These are phyloP conservation scores for Actinostola sp. DNA, from an alignment of 92 coral and sea anemone species.

Conservation along the genomic window DNA sequence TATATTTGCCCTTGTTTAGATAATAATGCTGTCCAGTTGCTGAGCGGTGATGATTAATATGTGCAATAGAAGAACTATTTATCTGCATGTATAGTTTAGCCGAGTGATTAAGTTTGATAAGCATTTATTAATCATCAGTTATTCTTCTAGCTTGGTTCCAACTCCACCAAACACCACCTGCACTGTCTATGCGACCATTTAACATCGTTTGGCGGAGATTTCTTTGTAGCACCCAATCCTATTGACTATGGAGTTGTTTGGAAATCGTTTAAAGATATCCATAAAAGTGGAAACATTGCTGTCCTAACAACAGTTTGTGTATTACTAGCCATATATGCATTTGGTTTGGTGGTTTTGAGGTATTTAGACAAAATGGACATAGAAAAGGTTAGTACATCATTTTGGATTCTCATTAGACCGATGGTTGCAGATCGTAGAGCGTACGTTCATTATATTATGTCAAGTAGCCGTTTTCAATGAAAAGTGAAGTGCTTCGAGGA, in stretches of 20 bases:
- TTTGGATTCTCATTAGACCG: too few species aligned
- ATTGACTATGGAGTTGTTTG: slow-evolving; percentile 64
- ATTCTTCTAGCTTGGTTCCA: slow-evolving; percentile 49
- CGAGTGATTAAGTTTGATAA: too few species aligned
- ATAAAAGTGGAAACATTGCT: slow-evolving; percentile 63
- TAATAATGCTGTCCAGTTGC: too few species aligned
- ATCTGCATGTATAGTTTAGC: too few species aligned
- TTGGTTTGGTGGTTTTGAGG: slow-evolving; percentile 67
- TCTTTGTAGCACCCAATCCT: slow-evolving; percentile 76
- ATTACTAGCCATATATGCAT: slow-evolving; percentile 59
- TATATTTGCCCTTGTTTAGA: too few species aligned
- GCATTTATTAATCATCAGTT: neutral
- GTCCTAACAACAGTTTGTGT: slow-evolving; percentile 80
- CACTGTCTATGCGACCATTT: slow-evolving; percentile 75
- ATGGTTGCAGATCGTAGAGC: too few species aligned
- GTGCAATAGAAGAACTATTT: too few species aligned
- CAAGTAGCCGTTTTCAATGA: too few species aligned
- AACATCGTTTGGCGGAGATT: slow-evolving; percentile 81
- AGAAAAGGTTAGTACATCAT: slow-evolving; percentile 86
- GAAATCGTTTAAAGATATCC: slow-evolving; percentile 45
- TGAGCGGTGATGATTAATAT: too few species aligned
- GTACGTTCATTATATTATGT: too few species aligned
- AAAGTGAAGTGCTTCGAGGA: too few species aligned
- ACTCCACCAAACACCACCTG: slow-evolving; percentile 37
- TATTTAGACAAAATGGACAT: slow-evolving; percentile 73